Evolutionary conservation across 2,888 invertebrate genomes (phyloP).

Genomic region (Dromius quadrimaculatus): DNA sequence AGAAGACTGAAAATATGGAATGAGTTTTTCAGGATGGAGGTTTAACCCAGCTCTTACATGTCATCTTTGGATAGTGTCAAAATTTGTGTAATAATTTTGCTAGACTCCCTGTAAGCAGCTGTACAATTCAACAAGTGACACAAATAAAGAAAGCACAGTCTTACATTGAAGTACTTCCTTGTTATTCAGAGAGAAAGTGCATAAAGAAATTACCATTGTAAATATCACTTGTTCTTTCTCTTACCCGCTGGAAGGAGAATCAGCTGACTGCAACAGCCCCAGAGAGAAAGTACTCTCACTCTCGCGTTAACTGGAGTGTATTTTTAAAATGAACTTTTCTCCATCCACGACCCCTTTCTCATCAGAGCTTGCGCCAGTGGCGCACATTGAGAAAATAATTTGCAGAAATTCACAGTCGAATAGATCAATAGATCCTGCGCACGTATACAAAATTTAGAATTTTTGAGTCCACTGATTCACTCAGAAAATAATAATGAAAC

Average conservation of each 20-base stretch:
- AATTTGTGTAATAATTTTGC: too few relatives aligned
- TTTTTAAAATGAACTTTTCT: constrained; percentile 46
- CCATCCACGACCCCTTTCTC: constrained; percentile 29
- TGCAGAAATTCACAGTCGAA: too few relatives aligned
- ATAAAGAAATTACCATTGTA: constrained; percentile 45
- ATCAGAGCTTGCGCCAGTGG: constrained; percentile 17
- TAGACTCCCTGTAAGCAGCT: too few relatives aligned
- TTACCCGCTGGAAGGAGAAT: constrained; percentile 9
- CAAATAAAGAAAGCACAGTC: constrained; percentile 36
- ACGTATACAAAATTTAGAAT: too few relatives aligned
- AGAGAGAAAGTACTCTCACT: constrained; percentile 47
- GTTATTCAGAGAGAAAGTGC: constrained; percentile 28
- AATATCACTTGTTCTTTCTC: constrained; percentile 44
- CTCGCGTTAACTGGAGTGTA: constrained; percentile 48
- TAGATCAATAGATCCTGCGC: too few relatives aligned
- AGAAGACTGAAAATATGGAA: too few relatives aligned
- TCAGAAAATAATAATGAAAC: too few relatives aligned
- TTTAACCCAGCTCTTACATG: too few relatives aligned
- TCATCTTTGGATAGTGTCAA: too few relatives aligned
- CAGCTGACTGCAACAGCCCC: constrained; percentile 36
- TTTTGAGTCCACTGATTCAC: too few relatives aligned
- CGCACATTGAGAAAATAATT: too few relatives aligned
- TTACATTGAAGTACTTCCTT: constrained; percentile 34
- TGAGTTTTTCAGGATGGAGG: too few relatives aligned
- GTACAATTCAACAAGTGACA: constrained; percentile 33